Conservation (phyloP, 2,888 invertebrate genomes). For the Hyles lineata region DNA sequence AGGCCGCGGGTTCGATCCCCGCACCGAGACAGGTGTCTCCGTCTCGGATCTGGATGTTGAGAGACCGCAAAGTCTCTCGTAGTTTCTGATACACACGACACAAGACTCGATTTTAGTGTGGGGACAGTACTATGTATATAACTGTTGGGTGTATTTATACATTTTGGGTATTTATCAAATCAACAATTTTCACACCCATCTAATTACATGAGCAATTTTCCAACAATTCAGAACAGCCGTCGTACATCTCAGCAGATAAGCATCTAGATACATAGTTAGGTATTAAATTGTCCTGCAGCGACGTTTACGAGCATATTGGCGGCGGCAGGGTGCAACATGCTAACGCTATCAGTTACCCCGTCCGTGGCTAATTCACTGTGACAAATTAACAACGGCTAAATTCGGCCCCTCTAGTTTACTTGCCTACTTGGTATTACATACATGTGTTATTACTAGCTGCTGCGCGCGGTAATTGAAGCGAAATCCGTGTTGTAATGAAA, state of each 20-base stretch:
- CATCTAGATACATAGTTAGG: slow-evolving; percentile 72
- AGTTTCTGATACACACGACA: too few species aligned
- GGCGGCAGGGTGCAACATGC: slow-evolving; percentile 81
- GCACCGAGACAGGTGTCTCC: neutral
- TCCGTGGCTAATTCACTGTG: slow-evolving; percentile 83
- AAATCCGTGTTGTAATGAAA: neutral
- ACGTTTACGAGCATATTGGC: slow-evolving; percentile 83
- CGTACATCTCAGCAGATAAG: slow-evolving; percentile 58
- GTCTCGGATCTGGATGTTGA: neutral
- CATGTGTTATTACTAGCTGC: neutral
- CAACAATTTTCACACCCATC: neutral
- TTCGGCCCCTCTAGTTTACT: slow-evolving; percentile 60
- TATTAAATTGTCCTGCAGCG: slow-evolving; percentile 76
- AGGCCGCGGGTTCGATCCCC: too few species aligned
- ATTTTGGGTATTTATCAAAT: neutral
- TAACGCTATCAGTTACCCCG: slow-evolving; percentile 81
- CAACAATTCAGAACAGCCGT: slow-evolving; percentile 32
- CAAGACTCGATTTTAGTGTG: too few species aligned
- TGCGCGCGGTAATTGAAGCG: neutral
- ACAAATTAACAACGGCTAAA: slow-evolving; percentile 84
- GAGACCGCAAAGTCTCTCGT: too few species aligned
- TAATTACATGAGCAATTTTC: slow-evolving; percentile 19
- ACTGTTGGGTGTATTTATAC: too few species aligned
- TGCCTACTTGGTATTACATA: slow-evolving; percentile 27
- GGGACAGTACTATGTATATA: too few species aligned